These are phyloP conservation scores for Tapirus indicus DNA, from an alignment of 2,797 vertebrate genomes.

Conservation along the genomic window DNA sequence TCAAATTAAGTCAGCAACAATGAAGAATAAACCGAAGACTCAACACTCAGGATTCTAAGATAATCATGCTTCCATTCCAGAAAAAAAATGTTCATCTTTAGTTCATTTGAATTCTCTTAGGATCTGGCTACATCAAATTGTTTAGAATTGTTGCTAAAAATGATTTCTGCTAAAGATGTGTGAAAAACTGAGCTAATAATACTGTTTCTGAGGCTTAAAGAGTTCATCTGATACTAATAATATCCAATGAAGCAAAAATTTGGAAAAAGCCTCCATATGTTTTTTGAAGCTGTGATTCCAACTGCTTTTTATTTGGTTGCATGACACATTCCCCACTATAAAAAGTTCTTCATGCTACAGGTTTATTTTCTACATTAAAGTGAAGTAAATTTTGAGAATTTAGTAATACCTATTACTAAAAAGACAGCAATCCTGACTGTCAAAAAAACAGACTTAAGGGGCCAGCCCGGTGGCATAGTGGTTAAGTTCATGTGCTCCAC, in stretches of 20 bases:
- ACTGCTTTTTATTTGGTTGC: constrained; percentile 4
- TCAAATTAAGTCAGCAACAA: constrained; percentile 46
- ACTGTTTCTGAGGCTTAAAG: constrained; percentile 13
- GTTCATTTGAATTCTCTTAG: constrained; percentile 39
- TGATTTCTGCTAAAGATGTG: constrained; percentile 42
- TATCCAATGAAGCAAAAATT: constrained; percentile 52
- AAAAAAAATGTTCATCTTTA: neutral
- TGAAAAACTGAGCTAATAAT: constrained; percentile 25
- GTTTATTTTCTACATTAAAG: constrained; percentile 34
- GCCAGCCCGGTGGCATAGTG: no score
- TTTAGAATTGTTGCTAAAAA: constrained; percentile 64
- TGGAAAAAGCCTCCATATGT: neutral
- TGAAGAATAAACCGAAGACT: constrained; percentile 28
- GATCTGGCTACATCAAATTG: neutral
- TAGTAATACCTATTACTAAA: constrained; percentile 14
- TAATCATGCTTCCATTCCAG: neutral
- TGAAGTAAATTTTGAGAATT: constrained; percentile 48
- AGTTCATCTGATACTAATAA: neutral
- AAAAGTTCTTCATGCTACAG: neutral
- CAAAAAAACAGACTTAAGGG: neutral
- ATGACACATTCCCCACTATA: neutral
- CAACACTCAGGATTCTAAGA: constrained; percentile 23
- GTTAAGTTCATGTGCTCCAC: no score
- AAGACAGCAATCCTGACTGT: neutral
- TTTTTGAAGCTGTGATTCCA: constrained; percentile 44